A percentile compares a stretch with the other conserved stretches of the same genome.
Conservation (phyloP, 2,113 vertebrate species). For the Nansenia antarctica region DNA sequence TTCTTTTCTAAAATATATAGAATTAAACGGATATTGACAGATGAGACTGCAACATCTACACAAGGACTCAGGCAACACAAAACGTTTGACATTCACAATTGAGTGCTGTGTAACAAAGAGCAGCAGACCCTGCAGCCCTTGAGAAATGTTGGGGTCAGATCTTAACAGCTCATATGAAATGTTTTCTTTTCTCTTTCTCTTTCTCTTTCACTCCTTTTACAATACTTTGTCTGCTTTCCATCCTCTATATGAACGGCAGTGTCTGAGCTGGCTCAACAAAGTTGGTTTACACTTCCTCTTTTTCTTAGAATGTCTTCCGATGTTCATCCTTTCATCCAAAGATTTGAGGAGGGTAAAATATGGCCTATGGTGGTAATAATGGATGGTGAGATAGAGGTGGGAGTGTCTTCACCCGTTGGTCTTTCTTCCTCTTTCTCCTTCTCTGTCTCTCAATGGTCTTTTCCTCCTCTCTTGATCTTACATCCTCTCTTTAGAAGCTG, state of each 20-base stretch:
- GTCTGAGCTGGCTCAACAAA: not conserved
- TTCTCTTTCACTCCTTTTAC: conserved; percentile 17
- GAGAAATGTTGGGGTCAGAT: conserved; percentile 52
- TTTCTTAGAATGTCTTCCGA: conserved; percentile 41
- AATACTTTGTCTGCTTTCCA: not conserved
- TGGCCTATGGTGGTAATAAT: conserved; percentile 37
- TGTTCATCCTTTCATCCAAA: conserved; percentile 34
- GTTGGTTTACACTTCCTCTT: conserved; percentile 48
- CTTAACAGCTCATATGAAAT: conserved; percentile 58
- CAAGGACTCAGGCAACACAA: not conserved
- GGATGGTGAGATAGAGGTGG: conserved; percentile 17
- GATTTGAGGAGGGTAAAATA: conserved; percentile 24
- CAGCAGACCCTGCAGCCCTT: conserved; percentile 76
- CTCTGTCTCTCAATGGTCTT: conserved; percentile 22
- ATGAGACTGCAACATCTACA: not conserved
- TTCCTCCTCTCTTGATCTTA: conserved; percentile 38
- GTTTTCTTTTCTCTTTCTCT: conserved; percentile 27
- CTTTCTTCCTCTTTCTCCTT: not conserved
- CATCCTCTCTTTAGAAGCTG: conserved; percentile 73
- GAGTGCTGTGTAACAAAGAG: conserved; percentile 61
- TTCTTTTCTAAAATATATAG: conserved; percentile 15
- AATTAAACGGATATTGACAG: conserved; percentile 21
- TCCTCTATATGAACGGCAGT: not conserved
- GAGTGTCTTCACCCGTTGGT: conserved; percentile 2
- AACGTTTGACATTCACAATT: conserved; percentile 60